Conservation (phyloP, 2,888 invertebrate genomes). For the Helicoverpa assulta region DNA sequence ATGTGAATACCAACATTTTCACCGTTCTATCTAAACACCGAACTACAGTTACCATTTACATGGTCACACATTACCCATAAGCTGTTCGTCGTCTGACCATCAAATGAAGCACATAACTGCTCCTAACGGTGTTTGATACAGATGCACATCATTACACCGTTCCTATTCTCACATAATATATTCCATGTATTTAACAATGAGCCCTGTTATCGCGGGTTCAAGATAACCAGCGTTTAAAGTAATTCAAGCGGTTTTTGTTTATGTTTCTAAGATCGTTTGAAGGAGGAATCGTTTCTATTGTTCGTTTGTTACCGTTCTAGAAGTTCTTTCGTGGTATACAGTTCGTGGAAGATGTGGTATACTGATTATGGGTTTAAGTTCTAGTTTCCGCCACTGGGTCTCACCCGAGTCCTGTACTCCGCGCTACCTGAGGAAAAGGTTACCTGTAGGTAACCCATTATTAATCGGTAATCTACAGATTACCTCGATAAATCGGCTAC, state of each 20-base stretch:
- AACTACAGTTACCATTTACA: background rate
- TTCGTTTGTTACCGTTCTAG: slow-evolving; percentile 29
- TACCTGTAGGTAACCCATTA: too few species aligned
- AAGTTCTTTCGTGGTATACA: slow-evolving; percentile 11
- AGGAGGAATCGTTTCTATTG: slow-evolving; percentile 37
- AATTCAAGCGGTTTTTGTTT: slow-evolving; percentile 46
- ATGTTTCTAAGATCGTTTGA: slow-evolving; percentile 14
- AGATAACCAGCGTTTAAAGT: slow-evolving; percentile 39
- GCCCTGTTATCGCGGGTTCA: slow-evolving; percentile 8
- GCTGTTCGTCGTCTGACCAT: slow-evolving; percentile 28
- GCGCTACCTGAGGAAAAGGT: too few species aligned
- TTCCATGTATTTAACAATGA: slow-evolving; percentile 54
- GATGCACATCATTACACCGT: slow-evolving; percentile 47
- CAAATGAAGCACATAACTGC: slow-evolving; percentile 42
- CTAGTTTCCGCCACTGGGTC: too few species aligned
- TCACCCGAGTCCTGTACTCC: too few species aligned
- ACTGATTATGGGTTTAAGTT: background rate
- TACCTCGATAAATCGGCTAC: too few species aligned
- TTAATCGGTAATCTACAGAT: too few species aligned
- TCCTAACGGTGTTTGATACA: slow-evolving; percentile 39
- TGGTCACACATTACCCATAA: background rate
- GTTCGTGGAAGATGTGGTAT: slow-evolving; percentile 26
- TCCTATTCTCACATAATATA: slow-evolving; percentile 65
- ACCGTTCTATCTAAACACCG: background rate
- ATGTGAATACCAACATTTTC: background rate